Evolutionary conservation across 2,888 invertebrate species (phyloP), one percentile per base, ranked within the genome.

Genomic region (Ommatoiulus sabulosus): DNA sequence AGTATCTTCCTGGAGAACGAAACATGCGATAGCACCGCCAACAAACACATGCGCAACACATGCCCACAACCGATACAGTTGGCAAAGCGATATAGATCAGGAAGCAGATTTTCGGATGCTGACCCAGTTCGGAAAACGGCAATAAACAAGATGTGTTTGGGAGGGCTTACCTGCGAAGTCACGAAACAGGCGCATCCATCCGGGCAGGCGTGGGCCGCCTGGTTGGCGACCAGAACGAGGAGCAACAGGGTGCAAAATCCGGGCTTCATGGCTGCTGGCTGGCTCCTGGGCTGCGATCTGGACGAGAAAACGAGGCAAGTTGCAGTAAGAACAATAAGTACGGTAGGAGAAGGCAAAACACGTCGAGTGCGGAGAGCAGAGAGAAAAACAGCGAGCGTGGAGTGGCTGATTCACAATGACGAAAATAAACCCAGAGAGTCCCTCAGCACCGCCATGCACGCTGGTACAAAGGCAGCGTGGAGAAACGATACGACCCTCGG

Each of bases 181-280:
- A 44, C 46, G 48, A 86, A 86, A 86, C 86, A 86, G 44, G 86
- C 86, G 86, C 86, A 86, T 86, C 86, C 86, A 44, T 48, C 44
- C 2, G 86, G 86, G n/a, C 86, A 86, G 86, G 86, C 86, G 46
- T 44, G 17, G 44, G n/a, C 48, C 44, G 35, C 35, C 80, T 80
- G 5, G 15, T 3, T 35, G 35, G 80, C 35, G 4, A 20, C 7
- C 86, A 86, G 44, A 44, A 86, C 12, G 44, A 86, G 48, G 86
- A 86, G 24, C 44, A 86, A 24, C 86, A 44, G 86, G 7, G 24
- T 44, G 24, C 44, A 24, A 15, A 44, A 44, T 15, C 7, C 17
- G n/a, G 12, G n/a, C 46, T 84, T 86, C 86, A 86, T 86, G 86
- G 8, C 44, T 44, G 85, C 10, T 85, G 15, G 15, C 35, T 43